Evolutionary conservation across 2,888 invertebrate genomes (phyloP).

Genomic region (Drosophila stalkeri): DNA sequence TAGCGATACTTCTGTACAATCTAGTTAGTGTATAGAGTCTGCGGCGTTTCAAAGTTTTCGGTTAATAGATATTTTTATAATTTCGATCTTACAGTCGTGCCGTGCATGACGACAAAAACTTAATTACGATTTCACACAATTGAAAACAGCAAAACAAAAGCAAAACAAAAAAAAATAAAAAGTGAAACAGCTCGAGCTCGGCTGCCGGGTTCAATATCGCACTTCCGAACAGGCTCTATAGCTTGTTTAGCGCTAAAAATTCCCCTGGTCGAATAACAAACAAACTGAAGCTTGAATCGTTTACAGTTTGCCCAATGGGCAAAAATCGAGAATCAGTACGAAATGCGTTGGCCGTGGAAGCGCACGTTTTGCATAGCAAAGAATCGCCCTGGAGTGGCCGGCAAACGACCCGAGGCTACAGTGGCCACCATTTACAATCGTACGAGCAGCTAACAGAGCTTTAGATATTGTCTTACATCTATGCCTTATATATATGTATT

Average conservation of each 20-base stretch:
- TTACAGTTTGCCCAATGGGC: conserved; percentile 48
- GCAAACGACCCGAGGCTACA: conserved; percentile 8
- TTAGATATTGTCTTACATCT: neutral
- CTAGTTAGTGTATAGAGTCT: neutral
- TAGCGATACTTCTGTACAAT: neutral
- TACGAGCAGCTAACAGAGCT: conserved; percentile 38
- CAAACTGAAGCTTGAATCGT: conserved; percentile 29
- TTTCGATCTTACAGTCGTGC: conserved; percentile 21
- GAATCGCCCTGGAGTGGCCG: neutral
- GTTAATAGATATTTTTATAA: neutral
- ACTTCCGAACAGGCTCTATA: conserved; percentile 23
- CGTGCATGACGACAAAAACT: conserved; percentile 13
- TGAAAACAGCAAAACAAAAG: conserved; percentile 7
- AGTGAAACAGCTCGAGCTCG: neutral
- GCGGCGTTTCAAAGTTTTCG: neutral
- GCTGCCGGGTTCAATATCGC: conserved; percentile 3
- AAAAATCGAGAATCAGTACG: conserved; percentile 60
- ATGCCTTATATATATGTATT: neutral
- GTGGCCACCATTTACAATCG: conserved; percentile 69
- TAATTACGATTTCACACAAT: conserved; percentile 64
- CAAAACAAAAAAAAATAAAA: neutral
- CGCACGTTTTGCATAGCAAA: conserved; percentile 62
- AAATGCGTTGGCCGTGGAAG: conserved; percentile 76
- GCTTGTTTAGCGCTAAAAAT: conserved; percentile 44
- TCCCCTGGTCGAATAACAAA: conserved; percentile 36